Evolutionary conservation across 23 tunicate species (phyloP).

Genomic region (Trididemnum miniatum): DNA sequence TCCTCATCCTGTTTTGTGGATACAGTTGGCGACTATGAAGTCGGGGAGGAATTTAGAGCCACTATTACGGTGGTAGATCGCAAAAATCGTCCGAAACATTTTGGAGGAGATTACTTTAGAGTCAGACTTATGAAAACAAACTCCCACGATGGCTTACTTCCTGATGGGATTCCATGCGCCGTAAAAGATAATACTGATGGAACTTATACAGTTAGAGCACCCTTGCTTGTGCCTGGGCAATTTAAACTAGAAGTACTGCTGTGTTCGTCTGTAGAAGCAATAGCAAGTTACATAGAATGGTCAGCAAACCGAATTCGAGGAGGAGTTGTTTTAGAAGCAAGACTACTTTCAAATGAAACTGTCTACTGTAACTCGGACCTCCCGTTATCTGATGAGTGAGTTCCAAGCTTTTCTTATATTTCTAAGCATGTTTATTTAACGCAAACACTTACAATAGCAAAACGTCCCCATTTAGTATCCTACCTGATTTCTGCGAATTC

Average conservation of each 20-base stretch:
- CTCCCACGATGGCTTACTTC: neutral
- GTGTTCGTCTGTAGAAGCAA: constrained; percentile 12
- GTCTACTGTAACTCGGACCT: constrained; percentile 27
- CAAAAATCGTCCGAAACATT: neutral
- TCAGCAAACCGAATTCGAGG: neutral
- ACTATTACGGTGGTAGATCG: neutral
- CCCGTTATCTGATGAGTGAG: constrained; percentile 5
- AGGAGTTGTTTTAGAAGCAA: constrained; percentile 15
- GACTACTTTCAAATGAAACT: constrained; percentile 12
- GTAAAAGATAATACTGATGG: constrained; percentile 22
- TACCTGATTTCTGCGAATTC: too few relatives aligned
- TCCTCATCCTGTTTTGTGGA: neutral
- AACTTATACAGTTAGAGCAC: constrained; percentile 19
- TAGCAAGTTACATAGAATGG: neutral
- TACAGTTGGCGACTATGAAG: neutral
- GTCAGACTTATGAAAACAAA: neutral
- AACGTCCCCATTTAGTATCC: too few relatives aligned
- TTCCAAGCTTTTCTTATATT: too few relatives aligned
- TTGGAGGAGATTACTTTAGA: constrained; percentile 31
- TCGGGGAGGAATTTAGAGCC: constrained; percentile 15
- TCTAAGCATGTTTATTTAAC: too few relatives aligned
- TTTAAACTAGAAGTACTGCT: constrained; percentile 24
- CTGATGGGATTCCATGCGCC: constrained; percentile 28
- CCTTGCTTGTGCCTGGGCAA: constrained; percentile 4
- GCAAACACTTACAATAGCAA: too few relatives aligned